Percentiles rank a stretch among this genome's conserved stretches.
phyloP scores from a whole-genome alignment of 2,797 vertebrate genomes.

The Carapus acus region DNA sequence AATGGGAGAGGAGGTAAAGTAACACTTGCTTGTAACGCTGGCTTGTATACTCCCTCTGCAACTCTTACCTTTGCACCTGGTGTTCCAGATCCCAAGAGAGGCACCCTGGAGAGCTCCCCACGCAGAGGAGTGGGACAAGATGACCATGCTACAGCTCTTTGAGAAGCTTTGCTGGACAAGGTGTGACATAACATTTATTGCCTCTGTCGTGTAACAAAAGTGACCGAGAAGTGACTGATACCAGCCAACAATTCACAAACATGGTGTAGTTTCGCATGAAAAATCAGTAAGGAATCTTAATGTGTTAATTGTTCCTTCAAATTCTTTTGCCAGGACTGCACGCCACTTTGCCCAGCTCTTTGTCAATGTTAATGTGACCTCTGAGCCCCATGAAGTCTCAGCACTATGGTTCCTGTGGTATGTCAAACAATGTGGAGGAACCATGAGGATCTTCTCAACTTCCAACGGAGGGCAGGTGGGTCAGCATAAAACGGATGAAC shows the following conservation, averaged over 20 bases:
- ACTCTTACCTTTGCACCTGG: neutral
- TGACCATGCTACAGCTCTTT: constrained; percentile 89
- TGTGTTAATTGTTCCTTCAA: neutral
- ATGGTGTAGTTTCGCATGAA: too few relatives aligned
- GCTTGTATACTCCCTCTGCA: neutral
- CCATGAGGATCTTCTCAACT: constrained; percentile 88
- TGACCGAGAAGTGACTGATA: too few relatives aligned
- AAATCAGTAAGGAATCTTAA: neutral
- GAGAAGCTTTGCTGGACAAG: constrained; percentile 91
- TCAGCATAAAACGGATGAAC: neutral
- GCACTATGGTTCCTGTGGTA: constrained; percentile 99
- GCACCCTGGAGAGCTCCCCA: constrained; percentile 91
- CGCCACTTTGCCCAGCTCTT: constrained; percentile 84
- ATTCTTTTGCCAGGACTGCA: constrained; percentile 66
- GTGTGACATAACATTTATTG: constrained; percentile 58
- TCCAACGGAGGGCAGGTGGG: constrained; percentile 91
- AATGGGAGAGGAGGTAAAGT: constrained; percentile 88
- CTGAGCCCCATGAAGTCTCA: constrained; percentile 92
- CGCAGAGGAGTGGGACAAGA: constrained; percentile 93
- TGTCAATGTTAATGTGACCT: constrained; percentile 90
- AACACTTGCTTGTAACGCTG: too few relatives aligned
- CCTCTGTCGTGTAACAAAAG: too few relatives aligned
- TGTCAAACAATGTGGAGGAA: constrained; percentile 92
- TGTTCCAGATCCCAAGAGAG: constrained; percentile 85
- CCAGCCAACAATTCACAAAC: too few relatives aligned